phyloP scores from a whole-genome alignment of 2,888 invertebrate genomes.

The Tuberolachnus salignus region DNA sequence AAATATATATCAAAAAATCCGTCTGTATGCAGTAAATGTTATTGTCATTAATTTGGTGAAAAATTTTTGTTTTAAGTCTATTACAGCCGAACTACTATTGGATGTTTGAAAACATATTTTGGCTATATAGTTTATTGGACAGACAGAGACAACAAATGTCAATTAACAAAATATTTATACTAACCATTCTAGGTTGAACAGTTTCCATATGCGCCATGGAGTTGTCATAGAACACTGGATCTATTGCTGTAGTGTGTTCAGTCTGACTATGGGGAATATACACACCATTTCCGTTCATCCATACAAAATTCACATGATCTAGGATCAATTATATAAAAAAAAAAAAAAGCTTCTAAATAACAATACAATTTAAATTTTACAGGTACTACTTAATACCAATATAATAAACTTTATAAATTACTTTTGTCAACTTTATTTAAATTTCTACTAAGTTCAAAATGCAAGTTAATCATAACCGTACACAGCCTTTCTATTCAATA shows the following conservation, averaged over 20 bases:
- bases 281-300: conserved; percentile 48
- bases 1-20: too few species aligned
- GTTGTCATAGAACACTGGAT: conserved; percentile 33
- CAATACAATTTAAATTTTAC: neutral
- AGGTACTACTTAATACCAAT: neutral
- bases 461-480: too few species aligned
- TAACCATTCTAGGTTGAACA: conserved; percentile 36
- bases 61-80: too few species aligned
- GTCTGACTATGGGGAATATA: conserved; percentile 33
- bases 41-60: too few species aligned
- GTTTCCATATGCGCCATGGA: conserved; percentile 14
- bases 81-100: too few species aligned
- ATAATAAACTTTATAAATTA: neutral
- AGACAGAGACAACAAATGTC: too few species aligned
- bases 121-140: too few species aligned
- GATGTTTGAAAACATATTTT: too few species aligned
- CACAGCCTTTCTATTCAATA: too few species aligned
- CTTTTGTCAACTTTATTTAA: neutral
- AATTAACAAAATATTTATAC: conserved; percentile 19
- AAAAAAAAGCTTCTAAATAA: neutral
- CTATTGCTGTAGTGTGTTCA: conserved; percentile 18
- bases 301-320: conserved; percentile 49
- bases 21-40: too few species aligned
- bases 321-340: neutral
- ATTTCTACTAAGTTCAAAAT: too few species aligned